Evolutionary conservation across 2,888 invertebrate genomes (phyloP).

Genomic region (Choristoneura rosaceana): DNA sequence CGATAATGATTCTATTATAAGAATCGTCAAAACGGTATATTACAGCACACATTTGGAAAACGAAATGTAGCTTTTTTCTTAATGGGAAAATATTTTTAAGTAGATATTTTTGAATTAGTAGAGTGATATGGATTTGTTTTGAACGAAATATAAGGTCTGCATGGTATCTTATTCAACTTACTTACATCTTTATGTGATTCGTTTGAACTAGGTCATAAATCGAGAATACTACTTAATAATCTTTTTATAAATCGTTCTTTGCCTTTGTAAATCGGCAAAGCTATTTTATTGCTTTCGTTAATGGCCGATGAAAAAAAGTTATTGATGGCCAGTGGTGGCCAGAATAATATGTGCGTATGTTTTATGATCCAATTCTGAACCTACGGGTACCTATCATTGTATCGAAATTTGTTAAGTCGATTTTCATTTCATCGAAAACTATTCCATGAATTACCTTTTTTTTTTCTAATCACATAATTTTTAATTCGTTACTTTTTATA

Average conservation of each 20-base stretch:
- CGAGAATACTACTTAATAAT: constrained; percentile 38
- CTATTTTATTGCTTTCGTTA: constrained; percentile 41
- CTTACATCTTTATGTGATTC: constrained; percentile 28
- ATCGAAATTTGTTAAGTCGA: too few species aligned
- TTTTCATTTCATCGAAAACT: too few species aligned
- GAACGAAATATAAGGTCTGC: not conserved
- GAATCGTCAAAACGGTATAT: too few species aligned
- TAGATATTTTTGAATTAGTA: too few species aligned
- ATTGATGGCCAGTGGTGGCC: constrained; percentile 26
- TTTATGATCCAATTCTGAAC: not conserved
- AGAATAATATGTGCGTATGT: not conserved
- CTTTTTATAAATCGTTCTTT: constrained; percentile 40
- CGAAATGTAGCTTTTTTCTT: too few species aligned
- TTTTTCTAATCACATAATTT: too few species aligned
- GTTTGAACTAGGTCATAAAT: constrained; percentile 39
- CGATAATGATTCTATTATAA: not conserved
- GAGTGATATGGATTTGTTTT: not conserved
- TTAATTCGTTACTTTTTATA: too few species aligned
- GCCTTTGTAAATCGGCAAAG: constrained; percentile 35
- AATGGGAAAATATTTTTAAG: too few species aligned
- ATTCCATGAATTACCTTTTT: too few species aligned
- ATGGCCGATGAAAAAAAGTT: constrained; percentile 39
- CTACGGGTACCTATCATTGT: too few species aligned
- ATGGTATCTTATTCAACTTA: constrained; percentile 26
- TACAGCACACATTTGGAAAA: too few species aligned